Evolutionary conservation across 2,797 vertebrate genomes (phyloP), one percentile per base, ranked within the genome.

Genomic region (Spatula clypeata): DNA sequence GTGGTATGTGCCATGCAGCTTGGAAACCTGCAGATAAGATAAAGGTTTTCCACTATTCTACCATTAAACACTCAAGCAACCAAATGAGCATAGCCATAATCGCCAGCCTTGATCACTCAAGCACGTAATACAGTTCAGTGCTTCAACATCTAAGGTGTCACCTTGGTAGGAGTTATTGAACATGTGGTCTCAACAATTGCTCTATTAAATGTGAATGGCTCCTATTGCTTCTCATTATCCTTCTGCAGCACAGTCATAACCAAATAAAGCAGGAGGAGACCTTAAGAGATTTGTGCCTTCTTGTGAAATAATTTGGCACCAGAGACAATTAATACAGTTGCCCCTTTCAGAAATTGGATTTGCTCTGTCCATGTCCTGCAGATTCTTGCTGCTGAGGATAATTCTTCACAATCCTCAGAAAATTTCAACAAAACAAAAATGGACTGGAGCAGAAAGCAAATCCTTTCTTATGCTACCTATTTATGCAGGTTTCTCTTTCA

Each of bases 91-190:
- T 34, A 69, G 62, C 72, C 38, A 70, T 86, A 80, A 92, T 92
- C 53, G 86, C 60, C 38, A 94, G 54, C 60, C 79, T 86, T 88
- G 67, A 88, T 87, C 67, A 51, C 32, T 90, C 72, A 88, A 88
- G 83, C 76, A 74, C 29, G 36, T 42, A 72, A 64, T 65, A 40
- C 17, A 83, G 60, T 77, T 93, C 32, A 92, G 69, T 86, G 55
- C 61, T 93, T 38, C 83, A 70, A 20, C 29, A 47, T 80, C 76
- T 73, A 60, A 80, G 42, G 60, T 83, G 83, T 93, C 88, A 90
- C 72, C 88, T 92, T 92, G n/a, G 64, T 49, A 76, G 51, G 55
- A 95, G 47, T 73, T 88, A 92, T 20, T 86, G 82, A 92, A 76
- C 26, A 40, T 66, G 72, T 62, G 53, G 58, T 86, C 65, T 86